Conservation (phyloP, 2,113 vertebrate species). For the human region GRCh38 chr18:30918001-30918500, state of each 20-base stretch:
- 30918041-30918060: not conserved
- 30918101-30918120: not conserved
- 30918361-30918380: not conserved
- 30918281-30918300: not conserved
- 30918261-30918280: not conserved
- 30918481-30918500: not conserved
- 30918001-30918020: constrained; percentile 21
- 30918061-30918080: not conserved
- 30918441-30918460: not conserved
- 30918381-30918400: not conserved
- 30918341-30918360: not conserved
- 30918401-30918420: not conserved
- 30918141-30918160: not conserved
- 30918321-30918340: not conserved
- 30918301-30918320: not conserved
- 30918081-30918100: not conserved
- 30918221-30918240: not conserved
- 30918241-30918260: not conserved
- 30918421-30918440: not conserved
- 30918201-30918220: not conserved
- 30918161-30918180: not conserved
- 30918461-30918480: not conserved
- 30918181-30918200: not conserved
- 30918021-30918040: not conserved
- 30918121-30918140: not conserved